A percentile compares a stretch with the other conserved stretches of the same genome.
These are phyloP conservation scores for Drosophila pachea DNA, from an alignment of 1,140 invertebrate species.

Conservation along the genomic window DNA sequence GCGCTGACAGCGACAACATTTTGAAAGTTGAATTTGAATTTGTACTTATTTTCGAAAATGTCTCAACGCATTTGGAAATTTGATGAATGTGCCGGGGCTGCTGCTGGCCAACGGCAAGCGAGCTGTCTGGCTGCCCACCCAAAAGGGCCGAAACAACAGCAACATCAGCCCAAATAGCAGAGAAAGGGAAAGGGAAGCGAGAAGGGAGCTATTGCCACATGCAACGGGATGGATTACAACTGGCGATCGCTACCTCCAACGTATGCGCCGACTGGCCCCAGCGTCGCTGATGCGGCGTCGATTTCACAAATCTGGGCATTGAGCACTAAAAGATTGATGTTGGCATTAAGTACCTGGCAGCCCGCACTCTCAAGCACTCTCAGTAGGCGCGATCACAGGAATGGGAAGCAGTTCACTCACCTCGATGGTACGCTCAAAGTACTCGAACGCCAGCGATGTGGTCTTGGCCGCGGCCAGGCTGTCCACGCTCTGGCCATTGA, in stretches of 20 bases:
- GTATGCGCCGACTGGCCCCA: constrained; percentile 67
- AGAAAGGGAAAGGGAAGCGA: constrained; percentile 27
- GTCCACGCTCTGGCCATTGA: constrained; percentile 86
- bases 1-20: constrained; percentile 64
- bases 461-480: constrained; percentile 85
- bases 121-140: constrained; percentile 43
- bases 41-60: constrained; percentile 56
- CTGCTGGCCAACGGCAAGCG: no score
- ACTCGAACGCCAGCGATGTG: constrained; percentile 85
- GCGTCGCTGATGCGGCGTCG: constrained; percentile 70
- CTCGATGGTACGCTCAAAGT: constrained; percentile 90
- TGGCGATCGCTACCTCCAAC: constrained; percentile 59
- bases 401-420: constrained; percentile 80
- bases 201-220: constrained; percentile 32
- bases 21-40: constrained; percentile 54
- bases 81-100: constrained; percentile 66
- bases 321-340: constrained; percentile 69
- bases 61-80: constrained; percentile 60
- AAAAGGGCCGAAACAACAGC: constrained; percentile 26
- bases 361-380: not conserved
- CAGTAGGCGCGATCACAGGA: no score
- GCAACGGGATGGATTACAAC: constrained; percentile 21
- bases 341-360: constrained; percentile 15
- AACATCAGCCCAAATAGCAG: constrained; percentile 2
- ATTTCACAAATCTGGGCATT: constrained; percentile 73